phyloP scores from a whole-genome alignment of 2,113 vertebrate species.

The Smithornis capensis region DNA sequence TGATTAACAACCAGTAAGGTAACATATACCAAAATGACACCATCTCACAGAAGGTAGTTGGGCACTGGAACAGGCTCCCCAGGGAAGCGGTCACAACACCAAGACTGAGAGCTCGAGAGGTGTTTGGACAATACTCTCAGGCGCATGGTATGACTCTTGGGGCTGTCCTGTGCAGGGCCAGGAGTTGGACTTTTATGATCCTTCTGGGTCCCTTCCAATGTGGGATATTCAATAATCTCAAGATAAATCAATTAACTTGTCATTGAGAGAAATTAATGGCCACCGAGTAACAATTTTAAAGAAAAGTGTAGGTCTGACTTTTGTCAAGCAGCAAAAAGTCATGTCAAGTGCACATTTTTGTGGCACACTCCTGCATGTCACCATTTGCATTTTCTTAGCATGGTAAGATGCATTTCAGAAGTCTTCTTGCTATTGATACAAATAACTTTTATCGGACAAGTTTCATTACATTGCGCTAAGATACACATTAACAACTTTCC shows the following conservation, averaged over 20 bases:
- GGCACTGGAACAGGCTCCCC: neutral
- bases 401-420: neutral
- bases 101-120: neutral
- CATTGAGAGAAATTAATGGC: neutral
- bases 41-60: neutral
- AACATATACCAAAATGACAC: neutral
- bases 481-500: neutral
- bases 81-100: neutral
- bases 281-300: neutral
- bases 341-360: neutral
- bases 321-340: neutral
- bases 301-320: neutral
- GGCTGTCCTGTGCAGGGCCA: neutral
- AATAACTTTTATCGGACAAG: neutral
- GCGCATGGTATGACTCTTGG: neutral
- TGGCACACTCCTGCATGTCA: neutral
- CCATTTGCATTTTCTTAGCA: neutral
- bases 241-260: neutral
- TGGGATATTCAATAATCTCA: neutral
- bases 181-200: neutral
- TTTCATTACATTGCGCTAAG: neutral
- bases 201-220: neutral
- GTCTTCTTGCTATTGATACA: neutral
- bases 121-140: neutral
- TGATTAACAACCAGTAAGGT: neutral